Percentiles rank a stretch among this genome's conserved stretches.
Conservation (phyloP, 1,140 invertebrate genomes). For the Drosophila kepulauana region DNA sequence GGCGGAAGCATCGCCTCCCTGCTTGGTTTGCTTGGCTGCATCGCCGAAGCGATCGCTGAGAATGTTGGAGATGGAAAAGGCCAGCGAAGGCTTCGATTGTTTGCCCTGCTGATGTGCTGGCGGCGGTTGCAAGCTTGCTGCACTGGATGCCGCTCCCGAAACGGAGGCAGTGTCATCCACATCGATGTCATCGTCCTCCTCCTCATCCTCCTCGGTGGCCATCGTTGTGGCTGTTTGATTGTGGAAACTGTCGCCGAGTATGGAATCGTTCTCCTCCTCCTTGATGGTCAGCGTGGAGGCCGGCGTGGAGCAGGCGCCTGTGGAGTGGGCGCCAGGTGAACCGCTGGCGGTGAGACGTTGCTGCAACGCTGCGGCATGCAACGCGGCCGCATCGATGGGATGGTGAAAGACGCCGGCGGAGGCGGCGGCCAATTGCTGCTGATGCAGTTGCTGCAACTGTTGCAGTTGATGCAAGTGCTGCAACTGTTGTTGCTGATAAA, state of each 20-base stretch:
- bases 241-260: conserved; percentile 80
- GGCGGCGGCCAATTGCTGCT: conserved; percentile 72
- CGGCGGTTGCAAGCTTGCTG: conserved; percentile 53
- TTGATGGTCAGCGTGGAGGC: conserved; percentile 80
- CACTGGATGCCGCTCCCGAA: conserved; percentile 22
- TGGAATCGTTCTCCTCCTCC: conserved; percentile 82
- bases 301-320: conserved; percentile 71
- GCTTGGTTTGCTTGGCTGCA: conserved; percentile 46
- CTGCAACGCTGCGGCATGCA: conserved; percentile 73
- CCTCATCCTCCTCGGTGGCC: conserved; percentile 71
- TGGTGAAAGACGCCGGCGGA: conserved; percentile 72
- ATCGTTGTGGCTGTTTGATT: conserved; percentile 68
- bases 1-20: conserved; percentile 34
- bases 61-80: conserved; percentile 84
- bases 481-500: conserved; percentile 76
- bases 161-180: conserved; percentile 65
- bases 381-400: conserved; percentile 67
- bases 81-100: conserved; percentile 71
- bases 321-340: conserved; percentile 65
- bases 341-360: conserved; percentile 62
- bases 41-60: conserved; percentile 84
- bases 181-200: conserved; percentile 71
- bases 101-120: conserved; percentile 71
- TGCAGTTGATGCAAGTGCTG: conserved; percentile 79
- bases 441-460: conserved; percentile 78